phyloP scores from a whole-genome alignment of 2,113 vertebrate genomes.

The Engystomops pustulosus region DNA sequence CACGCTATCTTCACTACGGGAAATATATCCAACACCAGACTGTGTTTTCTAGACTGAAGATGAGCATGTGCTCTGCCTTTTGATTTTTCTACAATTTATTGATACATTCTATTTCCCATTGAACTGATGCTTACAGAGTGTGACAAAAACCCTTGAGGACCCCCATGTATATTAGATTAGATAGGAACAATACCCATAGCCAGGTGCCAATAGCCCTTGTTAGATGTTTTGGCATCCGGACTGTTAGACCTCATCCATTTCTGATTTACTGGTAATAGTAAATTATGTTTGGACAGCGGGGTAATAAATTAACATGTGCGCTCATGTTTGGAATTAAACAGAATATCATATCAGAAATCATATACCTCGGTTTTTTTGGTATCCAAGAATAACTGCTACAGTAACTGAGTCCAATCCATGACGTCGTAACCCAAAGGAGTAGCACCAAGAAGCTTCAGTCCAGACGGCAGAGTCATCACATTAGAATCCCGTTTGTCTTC shows the following conservation, averaged over 20 bases:
- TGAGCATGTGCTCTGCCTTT: too few relatives aligned
- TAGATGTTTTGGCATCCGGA: background rate
- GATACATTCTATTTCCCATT: too few relatives aligned
- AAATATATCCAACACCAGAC: too few relatives aligned
- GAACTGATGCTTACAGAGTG: too few relatives aligned
- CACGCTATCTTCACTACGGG: too few relatives aligned
- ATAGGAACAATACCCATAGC: background rate
- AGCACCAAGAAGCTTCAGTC: background rate
- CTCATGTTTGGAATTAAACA: background rate
- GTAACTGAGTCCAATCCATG: background rate
- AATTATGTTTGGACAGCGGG: background rate
- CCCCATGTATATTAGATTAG: too few relatives aligned
- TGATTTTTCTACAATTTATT: too few relatives aligned
- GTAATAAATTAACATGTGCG: background rate
- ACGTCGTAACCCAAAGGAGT: background rate
- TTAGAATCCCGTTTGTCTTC: constrained; percentile 8
- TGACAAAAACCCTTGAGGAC: too few relatives aligned
- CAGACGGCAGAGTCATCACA: background rate
- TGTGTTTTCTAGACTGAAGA: too few relatives aligned
- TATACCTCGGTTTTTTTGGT: background rate
- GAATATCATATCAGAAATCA: background rate
- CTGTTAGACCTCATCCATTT: background rate
- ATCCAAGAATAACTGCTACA: background rate
- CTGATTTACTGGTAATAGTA: background rate
- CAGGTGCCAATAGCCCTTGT: background rate